A percentile compares a stretch with the other conserved stretches of the same genome.
Conservation (phyloP, 1,140 invertebrate genomes). For the Ditylenchus dipsaci region DNA sequence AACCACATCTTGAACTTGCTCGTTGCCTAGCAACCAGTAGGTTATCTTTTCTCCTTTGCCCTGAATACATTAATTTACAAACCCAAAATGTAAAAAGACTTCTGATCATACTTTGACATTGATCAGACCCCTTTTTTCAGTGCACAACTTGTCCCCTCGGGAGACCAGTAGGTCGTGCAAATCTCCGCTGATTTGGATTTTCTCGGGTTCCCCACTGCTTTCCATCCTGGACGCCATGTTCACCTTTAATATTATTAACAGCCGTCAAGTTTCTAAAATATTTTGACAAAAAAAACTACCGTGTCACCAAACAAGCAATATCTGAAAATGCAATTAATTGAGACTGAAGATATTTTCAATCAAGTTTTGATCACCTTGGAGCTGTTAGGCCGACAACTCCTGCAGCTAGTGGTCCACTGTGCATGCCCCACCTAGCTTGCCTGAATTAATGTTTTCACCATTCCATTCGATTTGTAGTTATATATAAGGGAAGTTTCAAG, state of each 20-base stretch:
- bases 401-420: slow-evolving; percentile 55
- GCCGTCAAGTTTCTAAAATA: background rate
- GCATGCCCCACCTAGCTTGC: slow-evolving; percentile 59
- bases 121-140: slow-evolving; percentile 3
- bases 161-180: slow-evolving; percentile 8
- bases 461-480: too few relatives aligned
- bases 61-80: too few relatives aligned
- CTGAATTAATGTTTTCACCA: too few relatives aligned
- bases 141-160: slow-evolving; percentile 3
- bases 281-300: slow-evolving; percentile 65
- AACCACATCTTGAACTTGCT: too few relatives aligned
- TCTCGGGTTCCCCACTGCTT: slow-evolving; percentile 70
- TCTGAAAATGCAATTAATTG: slow-evolving; percentile 10
- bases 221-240: slow-evolving; percentile 92
- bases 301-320: slow-evolving; percentile 74
- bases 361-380: slow-evolving; percentile 31
- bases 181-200: slow-evolving; percentile 26
- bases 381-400: slow-evolving; percentile 59
- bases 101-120: slow-evolving; percentile 3
- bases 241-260: slow-evolving; percentile 57
- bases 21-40: slow-evolving; percentile 2
- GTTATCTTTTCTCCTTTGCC: slow-evolving; percentile 8
- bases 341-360: too few relatives aligned
- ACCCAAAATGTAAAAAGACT: background rate
- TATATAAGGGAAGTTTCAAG: too few relatives aligned